Conservation (phyloP, 35 echinoderm and acorn worm genomes). For the Apostichopus parvimensis region DNA sequence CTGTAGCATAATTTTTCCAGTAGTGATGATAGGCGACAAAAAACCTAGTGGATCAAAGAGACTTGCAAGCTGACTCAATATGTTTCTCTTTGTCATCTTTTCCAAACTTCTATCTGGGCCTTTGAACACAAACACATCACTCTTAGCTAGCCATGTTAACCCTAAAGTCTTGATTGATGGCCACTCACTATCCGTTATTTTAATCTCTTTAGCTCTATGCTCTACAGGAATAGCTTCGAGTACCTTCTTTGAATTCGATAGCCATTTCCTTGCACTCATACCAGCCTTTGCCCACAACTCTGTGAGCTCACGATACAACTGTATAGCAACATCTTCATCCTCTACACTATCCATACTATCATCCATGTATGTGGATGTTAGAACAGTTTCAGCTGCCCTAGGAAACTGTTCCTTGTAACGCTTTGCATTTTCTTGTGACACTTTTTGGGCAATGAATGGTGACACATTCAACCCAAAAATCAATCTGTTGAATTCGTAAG, state of each 20-base stretch:
- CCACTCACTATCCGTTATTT: constrained; percentile 2
- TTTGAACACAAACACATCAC: constrained; percentile 57
- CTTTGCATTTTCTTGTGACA: constrained; percentile 50
- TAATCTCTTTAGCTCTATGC: constrained; percentile 40
- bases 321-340: constrained; percentile 34
- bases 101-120: constrained; percentile 7
- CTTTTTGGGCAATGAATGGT: constrained; percentile 52
- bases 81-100: constrained; percentile 44
- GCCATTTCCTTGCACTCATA: constrained; percentile 46
- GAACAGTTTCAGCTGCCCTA: constrained; percentile 36
- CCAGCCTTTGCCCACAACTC: constrained; percentile 36
- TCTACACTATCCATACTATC: constrained; percentile 46
- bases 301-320: constrained; percentile 42
- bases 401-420: background rate
- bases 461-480: constrained; percentile 48
- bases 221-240: constrained; percentile 45
- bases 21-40: background rate
- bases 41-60: constrained; percentile 35
- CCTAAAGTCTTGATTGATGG: constrained; percentile 54
- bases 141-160: constrained; percentile 38
- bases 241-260: constrained; percentile 54
- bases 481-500: constrained; percentile 52
- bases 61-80: constrained; percentile 34
- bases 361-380: constrained; percentile 54
- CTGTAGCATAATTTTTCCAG: constrained; percentile 42